phyloP scores from a whole-genome alignment of 2,888 invertebrate species.

The Cinara cedri region DNA sequence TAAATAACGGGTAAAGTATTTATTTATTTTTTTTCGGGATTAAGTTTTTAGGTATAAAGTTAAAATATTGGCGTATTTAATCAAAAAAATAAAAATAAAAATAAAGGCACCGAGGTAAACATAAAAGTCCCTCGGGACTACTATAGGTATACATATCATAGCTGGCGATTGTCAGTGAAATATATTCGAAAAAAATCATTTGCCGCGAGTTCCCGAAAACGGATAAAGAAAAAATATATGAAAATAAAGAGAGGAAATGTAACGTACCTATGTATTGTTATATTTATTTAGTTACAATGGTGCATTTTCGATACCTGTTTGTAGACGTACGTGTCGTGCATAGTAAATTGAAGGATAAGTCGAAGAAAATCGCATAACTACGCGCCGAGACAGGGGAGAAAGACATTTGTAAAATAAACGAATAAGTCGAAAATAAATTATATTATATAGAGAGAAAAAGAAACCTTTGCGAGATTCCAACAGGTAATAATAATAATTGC shows the following conservation, averaged over 20 bases:
- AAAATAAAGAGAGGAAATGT: slow-evolving; percentile 17
- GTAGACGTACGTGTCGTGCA: slow-evolving; percentile 29
- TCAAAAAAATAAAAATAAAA: no score
- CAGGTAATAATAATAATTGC: slow-evolving; percentile 16
- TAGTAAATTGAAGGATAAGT: slow-evolving; percentile 42
- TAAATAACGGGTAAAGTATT: no score
- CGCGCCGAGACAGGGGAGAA: background rate
- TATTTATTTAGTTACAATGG: slow-evolving; percentile 53
- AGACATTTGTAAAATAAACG: slow-evolving; percentile 41
- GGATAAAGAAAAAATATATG: slow-evolving; percentile 18
- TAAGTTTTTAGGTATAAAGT: no score
- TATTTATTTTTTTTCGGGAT: no score
- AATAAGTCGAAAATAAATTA: slow-evolving; percentile 35
- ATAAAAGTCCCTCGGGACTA: slow-evolving; percentile 34
- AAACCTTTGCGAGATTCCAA: background rate
- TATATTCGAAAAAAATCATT: slow-evolving; percentile 27
- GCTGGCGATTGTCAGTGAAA: slow-evolving; percentile 7
- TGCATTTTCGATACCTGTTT: slow-evolving; percentile 50
- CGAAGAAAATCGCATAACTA: slow-evolving; percentile 36
- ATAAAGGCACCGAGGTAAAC: background rate
- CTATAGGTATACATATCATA: no score
- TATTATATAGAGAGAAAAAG: background rate
- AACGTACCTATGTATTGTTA: slow-evolving; percentile 35
- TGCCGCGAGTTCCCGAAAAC: slow-evolving; percentile 4
- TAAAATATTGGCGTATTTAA: no score